These are phyloP conservation scores for Leptogaster cylindrica DNA, from an alignment of 2,888 invertebrate species.

Conservation along the genomic window DNA sequence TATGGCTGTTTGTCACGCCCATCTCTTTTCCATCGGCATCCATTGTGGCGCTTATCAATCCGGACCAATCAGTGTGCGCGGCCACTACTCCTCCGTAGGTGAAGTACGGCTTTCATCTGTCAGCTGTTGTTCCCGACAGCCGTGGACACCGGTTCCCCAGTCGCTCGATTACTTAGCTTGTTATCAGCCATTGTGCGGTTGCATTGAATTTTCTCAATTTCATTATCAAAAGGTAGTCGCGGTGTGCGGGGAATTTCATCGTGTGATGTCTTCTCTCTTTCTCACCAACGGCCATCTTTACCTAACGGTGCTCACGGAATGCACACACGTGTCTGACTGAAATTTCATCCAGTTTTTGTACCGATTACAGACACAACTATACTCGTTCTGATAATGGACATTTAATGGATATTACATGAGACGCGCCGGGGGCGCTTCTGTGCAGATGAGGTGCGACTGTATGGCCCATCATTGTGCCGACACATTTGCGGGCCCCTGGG, in stretches of 20 bases:
- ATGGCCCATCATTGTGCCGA: conserved; percentile 3
- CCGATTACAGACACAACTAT: conserved; percentile 35
- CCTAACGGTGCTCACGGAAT: conserved; percentile 5
- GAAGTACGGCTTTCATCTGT: too few relatives aligned
- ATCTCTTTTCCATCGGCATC: too few relatives aligned
- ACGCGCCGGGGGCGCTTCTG: neutral
- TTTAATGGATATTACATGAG: conserved; percentile 48
- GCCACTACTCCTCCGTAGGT: too few relatives aligned
- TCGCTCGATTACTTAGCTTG: conserved; percentile 9
- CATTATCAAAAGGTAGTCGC: conserved; percentile 34
- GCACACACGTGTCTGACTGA: conserved; percentile 33
- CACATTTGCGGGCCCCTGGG: conserved; percentile 17
- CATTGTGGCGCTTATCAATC: too few relatives aligned
- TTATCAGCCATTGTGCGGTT: conserved; percentile 25
- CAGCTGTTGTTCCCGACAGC: too few relatives aligned
- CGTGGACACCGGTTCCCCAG: neutral
- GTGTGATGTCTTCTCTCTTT: neutral
- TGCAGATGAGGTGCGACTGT: conserved; percentile 27
- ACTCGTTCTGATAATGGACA: conserved; percentile 50
- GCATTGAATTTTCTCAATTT: conserved; percentile 48
- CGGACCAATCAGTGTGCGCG: too few relatives aligned
- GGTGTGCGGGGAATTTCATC: neutral
- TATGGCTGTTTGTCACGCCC: too few relatives aligned
- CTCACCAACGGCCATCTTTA: neutral
- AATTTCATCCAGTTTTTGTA: conserved; percentile 10